A percentile compares a stretch with the other conserved stretches of the same genome.
These are phyloP conservation scores for Atlantisia rogersi DNA, from an alignment of 2,113 vertebrate species.

Conservation along the genomic window DNA sequence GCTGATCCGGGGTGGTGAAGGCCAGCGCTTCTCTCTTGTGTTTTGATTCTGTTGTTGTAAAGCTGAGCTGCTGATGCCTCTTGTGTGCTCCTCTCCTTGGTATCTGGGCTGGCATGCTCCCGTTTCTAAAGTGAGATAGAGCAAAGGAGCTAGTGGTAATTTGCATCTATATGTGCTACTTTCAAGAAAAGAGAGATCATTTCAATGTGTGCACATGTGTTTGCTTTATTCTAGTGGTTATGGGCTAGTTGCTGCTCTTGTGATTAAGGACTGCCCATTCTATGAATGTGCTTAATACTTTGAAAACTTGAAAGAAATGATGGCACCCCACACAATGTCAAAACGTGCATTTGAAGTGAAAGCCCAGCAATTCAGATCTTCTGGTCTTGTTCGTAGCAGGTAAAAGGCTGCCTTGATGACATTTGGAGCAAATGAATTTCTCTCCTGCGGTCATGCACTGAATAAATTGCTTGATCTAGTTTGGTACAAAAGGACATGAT, in stretches of 20 bases:
- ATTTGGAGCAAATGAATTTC: slow-evolving; percentile 67
- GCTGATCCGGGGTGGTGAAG: slow-evolving; percentile 10
- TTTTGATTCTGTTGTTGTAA: slow-evolving; percentile 30
- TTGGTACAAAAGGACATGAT: slow-evolving; percentile 60
- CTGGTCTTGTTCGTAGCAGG: slow-evolving; percentile 60
- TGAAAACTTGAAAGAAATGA: slow-evolving; percentile 57
- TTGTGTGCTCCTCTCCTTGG: neutral
- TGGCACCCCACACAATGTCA: slow-evolving; percentile 38
- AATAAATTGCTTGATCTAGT: slow-evolving; percentile 67
- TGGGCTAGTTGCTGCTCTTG: slow-evolving; percentile 7
- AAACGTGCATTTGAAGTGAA: slow-evolving; percentile 61
- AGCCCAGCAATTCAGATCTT: slow-evolving; percentile 51
- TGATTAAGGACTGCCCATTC: slow-evolving; percentile 33
- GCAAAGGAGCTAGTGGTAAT: slow-evolving; percentile 25
- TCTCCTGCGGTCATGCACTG: slow-evolving; percentile 61
- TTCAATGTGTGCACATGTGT: neutral
- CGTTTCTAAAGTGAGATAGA: slow-evolving; percentile 1
- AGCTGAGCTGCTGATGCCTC: neutral
- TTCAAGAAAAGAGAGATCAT: slow-evolving; percentile 32
- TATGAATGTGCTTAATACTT: slow-evolving; percentile 52
- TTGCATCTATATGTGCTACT: slow-evolving; percentile 25
- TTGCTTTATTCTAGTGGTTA: slow-evolving; percentile 46
- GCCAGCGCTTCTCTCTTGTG: neutral
- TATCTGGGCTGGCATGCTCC: neutral
- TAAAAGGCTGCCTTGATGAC: slow-evolving; percentile 69